These are phyloP conservation scores for Heliothis peltigera DNA, from an alignment of 2,888 invertebrate species.

Conservation along the genomic window DNA sequence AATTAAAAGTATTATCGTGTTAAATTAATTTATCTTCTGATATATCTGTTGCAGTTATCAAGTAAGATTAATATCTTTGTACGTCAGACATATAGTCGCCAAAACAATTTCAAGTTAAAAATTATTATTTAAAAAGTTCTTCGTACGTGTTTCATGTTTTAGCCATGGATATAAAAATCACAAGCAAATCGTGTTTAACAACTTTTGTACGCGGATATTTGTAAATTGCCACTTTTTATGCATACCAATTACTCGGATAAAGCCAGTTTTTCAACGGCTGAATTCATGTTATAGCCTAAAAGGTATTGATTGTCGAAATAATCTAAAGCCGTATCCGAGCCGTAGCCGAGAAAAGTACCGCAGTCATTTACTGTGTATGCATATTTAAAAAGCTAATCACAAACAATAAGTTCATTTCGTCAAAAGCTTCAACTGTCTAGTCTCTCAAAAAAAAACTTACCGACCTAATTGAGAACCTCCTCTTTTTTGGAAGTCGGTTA, in stretches of 20 bases:
- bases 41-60: conserved; percentile 40
- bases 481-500: too few species aligned
- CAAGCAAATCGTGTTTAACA: conserved; percentile 39
- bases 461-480: too few species aligned
- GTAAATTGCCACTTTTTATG: conserved; percentile 50
- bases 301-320: conserved; percentile 27
- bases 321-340: conserved; percentile 16
- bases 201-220: conserved; percentile 43
- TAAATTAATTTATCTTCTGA: conserved; percentile 37
- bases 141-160: conserved; percentile 14
- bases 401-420: conserved; percentile 18
- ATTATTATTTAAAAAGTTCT: conserved; percentile 13
- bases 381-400: conserved; percentile 13
- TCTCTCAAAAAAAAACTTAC: too few species aligned
- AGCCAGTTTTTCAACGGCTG: conserved; percentile 38
- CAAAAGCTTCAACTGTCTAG: neutral
- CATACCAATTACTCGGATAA: conserved; percentile 51
- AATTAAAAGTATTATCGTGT: conserved; percentile 54
- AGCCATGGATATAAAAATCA: conserved; percentile 40
- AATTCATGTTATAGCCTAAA: conserved; percentile 8
- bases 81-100: conserved; percentile 45
- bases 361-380: neutral
- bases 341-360: conserved; percentile 5
- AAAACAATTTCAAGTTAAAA: neutral
- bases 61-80: conserved; percentile 14